A percentile compares a stretch with the other conserved stretches of the same genome.
These are phyloP conservation scores for Empis stercorea DNA, from an alignment of 2,888 invertebrate species.

Conservation along the genomic window DNA sequence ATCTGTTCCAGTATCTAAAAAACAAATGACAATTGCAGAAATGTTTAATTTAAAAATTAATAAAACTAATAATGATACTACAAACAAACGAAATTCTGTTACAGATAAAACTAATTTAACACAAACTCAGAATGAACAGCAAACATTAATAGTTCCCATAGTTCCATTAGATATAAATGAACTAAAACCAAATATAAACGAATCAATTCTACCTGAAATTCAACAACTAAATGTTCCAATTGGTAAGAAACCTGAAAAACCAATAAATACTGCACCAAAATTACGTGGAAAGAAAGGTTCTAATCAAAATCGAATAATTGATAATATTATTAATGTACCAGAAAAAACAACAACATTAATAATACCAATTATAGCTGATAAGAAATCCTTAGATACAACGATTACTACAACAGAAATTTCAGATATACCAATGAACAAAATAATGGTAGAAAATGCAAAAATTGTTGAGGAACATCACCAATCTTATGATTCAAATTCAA, in stretches of 20 bases:
- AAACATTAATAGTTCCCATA: neutral
- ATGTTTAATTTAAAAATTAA: conserved; percentile 20
- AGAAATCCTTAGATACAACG: too few species aligned
- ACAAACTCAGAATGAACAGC: neutral
- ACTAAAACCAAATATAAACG: conserved; percentile 5
- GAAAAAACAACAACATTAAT: neutral
- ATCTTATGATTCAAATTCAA: conserved; percentile 9
- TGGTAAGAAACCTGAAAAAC: conserved; percentile 17
- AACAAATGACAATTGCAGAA: conserved; percentile 34
- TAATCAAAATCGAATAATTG: conserved; percentile 18
- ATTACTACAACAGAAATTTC: neutral
- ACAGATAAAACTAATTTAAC: neutral
- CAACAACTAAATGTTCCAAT: neutral
- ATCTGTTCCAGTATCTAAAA: conserved; percentile 12
- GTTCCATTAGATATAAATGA: conserved; percentile 7
- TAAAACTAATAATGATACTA: neutral
- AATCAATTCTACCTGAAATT: neutral
- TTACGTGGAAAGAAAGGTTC: conserved; percentile 25
- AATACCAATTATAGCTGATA: neutral
- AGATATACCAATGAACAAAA: neutral
- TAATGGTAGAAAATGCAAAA: conserved; percentile 5
- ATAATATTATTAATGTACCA: neutral
- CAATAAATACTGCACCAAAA: conserved; percentile 31
- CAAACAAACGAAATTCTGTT: neutral
- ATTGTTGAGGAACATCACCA: conserved; percentile 1